A percentile compares a stretch with the other conserved stretches of the same genome.
Conservation (phyloP, 2,888 invertebrate genomes). For the Leptinotarsa peninsularis region DNA sequence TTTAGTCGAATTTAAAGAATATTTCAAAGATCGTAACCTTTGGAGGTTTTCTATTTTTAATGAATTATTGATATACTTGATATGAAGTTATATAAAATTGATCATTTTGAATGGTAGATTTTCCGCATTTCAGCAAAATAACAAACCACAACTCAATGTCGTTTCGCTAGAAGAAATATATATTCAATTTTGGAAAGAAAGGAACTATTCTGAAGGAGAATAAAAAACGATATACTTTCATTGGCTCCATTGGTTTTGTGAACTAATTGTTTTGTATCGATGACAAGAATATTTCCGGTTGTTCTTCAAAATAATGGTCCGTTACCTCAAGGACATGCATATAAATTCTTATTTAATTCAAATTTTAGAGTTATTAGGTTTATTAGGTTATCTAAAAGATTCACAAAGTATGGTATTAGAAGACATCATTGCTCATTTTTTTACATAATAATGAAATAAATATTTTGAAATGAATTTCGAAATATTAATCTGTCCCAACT, state of each 20-base stretch:
- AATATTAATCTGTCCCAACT: too few relatives aligned
- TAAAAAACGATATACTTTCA: neutral
- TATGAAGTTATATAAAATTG: neutral
- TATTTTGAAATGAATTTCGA: too few relatives aligned
- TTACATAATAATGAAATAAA: too few relatives aligned
- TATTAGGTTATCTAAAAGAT: neutral
- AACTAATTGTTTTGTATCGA: conserved; percentile 18
- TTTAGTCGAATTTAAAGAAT: too few relatives aligned
- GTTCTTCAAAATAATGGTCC: conserved; percentile 9
- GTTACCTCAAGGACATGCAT: neutral
- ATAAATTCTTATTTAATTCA: neutral
- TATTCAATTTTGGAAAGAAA: neutral
- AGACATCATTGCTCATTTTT: neutral
- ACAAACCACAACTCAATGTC: conserved; percentile 29
- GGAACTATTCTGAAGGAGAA: conserved; percentile 1
- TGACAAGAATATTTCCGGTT: neutral
- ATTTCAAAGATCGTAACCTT: too few relatives aligned
- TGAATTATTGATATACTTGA: too few relatives aligned
- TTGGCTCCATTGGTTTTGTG: conserved; percentile 3
- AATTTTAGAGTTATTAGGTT: neutral
- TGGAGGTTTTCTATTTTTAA: too few relatives aligned
- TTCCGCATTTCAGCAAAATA: conserved; percentile 18
- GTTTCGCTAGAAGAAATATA: conserved; percentile 19
- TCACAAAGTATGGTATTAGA: neutral
- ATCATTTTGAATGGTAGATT: neutral